These are phyloP conservation scores for Ceuthmochares aereus DNA, from an alignment of 2,113 vertebrate genomes.

Conservation along the genomic window DNA sequence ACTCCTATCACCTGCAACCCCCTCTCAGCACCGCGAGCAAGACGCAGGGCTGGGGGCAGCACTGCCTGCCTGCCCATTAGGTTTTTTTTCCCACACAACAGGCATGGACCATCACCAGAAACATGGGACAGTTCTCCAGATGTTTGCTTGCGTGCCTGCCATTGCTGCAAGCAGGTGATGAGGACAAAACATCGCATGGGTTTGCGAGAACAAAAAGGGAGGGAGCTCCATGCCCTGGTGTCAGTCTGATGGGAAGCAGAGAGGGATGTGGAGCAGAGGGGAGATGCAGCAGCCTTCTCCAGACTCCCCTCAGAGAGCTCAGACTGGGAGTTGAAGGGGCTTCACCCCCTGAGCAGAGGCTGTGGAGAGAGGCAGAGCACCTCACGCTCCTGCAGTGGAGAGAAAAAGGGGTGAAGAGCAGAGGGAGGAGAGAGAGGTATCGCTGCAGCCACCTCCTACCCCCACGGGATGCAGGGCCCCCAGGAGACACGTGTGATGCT, in stretches of 20 bases:
- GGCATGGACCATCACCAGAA: accelerated
- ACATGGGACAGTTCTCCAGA: not conserved
- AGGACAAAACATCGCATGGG: accelerated
- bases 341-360: not conserved
- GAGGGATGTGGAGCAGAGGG: accelerated
- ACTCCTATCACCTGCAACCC: not conserved
- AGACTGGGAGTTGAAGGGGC: not conserved
- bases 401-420: not conserved
- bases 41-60: not conserved
- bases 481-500: accelerated
- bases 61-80: not conserved
- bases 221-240: not conserved
- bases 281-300: not conserved
- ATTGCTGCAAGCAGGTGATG: not conserved
- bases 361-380: not conserved
- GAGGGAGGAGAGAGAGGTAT: not conserved
- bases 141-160: not conserved
- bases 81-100: not conserved
- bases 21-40: accelerated
- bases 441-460: not conserved
- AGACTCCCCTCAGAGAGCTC: not conserved
- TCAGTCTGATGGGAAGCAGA: not conserved
- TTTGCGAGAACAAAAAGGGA: not conserved
- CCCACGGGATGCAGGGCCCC: accelerated
- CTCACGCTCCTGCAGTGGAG: not conserved